Base-by-base conservation (phyloP, 2,113 vertebrate genomes). In the Peromyscus maniculatus region DNA sequence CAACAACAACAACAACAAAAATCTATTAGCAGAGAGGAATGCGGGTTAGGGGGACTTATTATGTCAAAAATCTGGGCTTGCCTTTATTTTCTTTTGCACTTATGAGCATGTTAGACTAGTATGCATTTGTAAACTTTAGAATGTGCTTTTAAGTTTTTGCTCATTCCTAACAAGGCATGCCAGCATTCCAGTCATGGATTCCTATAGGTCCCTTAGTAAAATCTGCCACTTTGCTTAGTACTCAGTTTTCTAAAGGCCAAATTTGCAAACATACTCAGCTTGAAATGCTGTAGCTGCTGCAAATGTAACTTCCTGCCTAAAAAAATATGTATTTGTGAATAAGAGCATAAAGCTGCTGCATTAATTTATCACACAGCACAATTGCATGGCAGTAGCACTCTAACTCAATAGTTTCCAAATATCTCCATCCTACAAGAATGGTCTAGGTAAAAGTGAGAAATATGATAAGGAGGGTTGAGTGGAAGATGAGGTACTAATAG, bases 401-500 rank as follows among this genome's bases (percentile, higher is more conserved):
- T 97, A 95, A 91, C 80, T 96, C 17, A 49, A 57, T 92, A 91
- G 46, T 83, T 97, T 89, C 87, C 88, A 95, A 97, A 95, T 86
- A 96, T 94, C 95, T 96, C 72, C 84, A 96, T 49, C 92, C 93
- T 96, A 94, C 39, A 89, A 97, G 97, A 97, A 97, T 96, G 97
- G 93, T 80, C 97, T 97, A 96, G 74, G 95, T 96, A 96, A 93
- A 97, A 95, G 97, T 95, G 95, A 97, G 95, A 98, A 97, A 89
- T 97, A 97, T 95, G 97, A 91, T 95, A 89, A 93, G 94, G 97
- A 97, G 87, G 97, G 96, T 97, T 97, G 96, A 97, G 98, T 98
- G 97, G 94, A 97, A 96, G 79, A 97, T 97, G 97, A 97, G 93
- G 96, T 96, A 94, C 98, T 98, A 96, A 96, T 96, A 97, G 97